Evolutionary conservation across 2,113 vertebrate genomes (phyloP).

Genomic region (Coturnix japonica): DNA sequence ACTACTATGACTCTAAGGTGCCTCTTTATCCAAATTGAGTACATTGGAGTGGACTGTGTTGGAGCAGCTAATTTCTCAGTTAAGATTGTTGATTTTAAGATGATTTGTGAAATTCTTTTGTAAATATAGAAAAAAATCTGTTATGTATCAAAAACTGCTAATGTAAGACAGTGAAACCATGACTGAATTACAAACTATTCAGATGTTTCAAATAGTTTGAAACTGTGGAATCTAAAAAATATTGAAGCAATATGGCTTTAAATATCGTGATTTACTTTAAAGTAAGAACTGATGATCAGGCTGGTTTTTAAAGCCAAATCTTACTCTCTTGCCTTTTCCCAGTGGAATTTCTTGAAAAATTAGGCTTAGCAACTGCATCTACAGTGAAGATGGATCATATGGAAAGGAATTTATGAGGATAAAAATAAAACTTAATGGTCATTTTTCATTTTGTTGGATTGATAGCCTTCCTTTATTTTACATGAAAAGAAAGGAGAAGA

Average conservation of each 20-base stretch:
- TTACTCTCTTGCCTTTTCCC: not conserved
- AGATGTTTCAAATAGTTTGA: not conserved
- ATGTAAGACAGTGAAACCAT: not conserved
- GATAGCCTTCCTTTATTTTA: not conserved
- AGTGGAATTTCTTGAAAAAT: not conserved
- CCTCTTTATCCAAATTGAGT: not conserved
- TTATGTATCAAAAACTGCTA: not conserved
- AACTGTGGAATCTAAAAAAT: not conserved
- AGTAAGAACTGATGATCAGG: not conserved
- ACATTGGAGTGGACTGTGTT: not conserved
- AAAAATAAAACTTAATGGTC: not conserved
- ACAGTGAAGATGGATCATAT: not conserved
- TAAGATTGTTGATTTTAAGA: not conserved
- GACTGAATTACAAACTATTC: not conserved
- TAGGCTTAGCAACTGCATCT: not conserved
- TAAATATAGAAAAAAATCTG: not conserved
- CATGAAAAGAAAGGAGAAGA: not conserved
- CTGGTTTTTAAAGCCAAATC: not conserved
- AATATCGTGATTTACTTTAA: not conserved
- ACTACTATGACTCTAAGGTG: not conserved
- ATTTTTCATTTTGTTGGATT: not conserved
- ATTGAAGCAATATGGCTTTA: not conserved
- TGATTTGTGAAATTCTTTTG: not conserved
- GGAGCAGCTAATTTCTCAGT: not conserved
- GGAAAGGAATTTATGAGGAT: not conserved